Percentiles rank a stretch among this genome's conserved stretches.
These are phyloP conservation scores for Strigamia maritima DNA, from an alignment of 2,888 invertebrate species.

Conservation along the genomic window DNA sequence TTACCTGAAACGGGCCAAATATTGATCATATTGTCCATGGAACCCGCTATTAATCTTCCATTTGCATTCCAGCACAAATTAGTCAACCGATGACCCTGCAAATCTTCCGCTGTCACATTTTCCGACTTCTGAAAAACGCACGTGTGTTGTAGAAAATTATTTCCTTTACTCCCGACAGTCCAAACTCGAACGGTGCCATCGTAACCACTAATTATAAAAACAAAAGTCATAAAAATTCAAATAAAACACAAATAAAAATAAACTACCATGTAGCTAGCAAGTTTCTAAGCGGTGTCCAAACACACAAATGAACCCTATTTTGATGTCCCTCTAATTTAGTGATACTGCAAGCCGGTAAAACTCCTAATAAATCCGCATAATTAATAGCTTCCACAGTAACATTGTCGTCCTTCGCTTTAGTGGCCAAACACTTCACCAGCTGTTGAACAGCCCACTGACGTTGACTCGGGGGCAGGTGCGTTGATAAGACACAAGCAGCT, in stretches of 20 bases:
- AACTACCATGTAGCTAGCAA: conserved; percentile 58
- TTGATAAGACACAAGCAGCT: conserved; percentile 61
- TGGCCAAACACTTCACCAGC: conserved; percentile 57
- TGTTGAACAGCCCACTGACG: conserved; percentile 64
- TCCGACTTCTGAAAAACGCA: conserved; percentile 58
- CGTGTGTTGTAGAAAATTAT: conserved; percentile 57
- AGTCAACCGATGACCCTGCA: conserved; percentile 56
- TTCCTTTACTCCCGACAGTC: conserved; percentile 54
- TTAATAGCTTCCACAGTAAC: conserved; percentile 53
- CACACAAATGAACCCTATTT: conserved; percentile 55
- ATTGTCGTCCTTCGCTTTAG: conserved; percentile 48
- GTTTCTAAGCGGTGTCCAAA: conserved; percentile 55
- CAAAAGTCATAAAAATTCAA: not conserved
- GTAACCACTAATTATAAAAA: conserved; percentile 58
- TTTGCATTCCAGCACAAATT: conserved; percentile 59
- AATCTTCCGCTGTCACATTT: conserved; percentile 56
- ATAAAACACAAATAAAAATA: not conserved
- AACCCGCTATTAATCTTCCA: conserved; percentile 59
- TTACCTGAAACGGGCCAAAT: conserved; percentile 59
- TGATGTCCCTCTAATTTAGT: conserved; percentile 59
- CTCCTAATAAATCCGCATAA: conserved; percentile 58
- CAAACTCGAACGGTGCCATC: conserved; percentile 64
- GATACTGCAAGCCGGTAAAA: conserved; percentile 52
- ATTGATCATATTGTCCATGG: conserved; percentile 60
- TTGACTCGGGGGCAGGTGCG: conserved; percentile 56